Base-by-base conservation (phyloP, 30 jellyfish, hydroid and myxozoan genomes). In the Hydra vulgaris region DNA sequence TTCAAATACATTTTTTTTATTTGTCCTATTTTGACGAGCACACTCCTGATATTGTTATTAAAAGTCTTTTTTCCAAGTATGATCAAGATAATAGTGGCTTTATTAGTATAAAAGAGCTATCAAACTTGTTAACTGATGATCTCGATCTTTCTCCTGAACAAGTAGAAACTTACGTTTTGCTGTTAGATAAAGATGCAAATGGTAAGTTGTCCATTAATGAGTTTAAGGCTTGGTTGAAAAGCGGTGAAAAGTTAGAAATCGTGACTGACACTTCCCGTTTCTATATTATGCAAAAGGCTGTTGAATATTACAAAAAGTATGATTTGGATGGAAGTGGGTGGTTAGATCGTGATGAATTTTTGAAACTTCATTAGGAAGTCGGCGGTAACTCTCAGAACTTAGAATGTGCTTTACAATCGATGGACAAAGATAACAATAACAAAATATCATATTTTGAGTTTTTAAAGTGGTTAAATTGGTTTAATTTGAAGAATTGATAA, bases 41-140 rank as follows among this genome's bases (percentile, higher is more conserved):
- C 53, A 71, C 89, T 26, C 89, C 89, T 16, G 89, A 81, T 52
- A 71, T 81, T n/a, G 89, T 81, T 52, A 23, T 81, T 1, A 81
- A 81, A 73, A 81, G 89, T 55, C 40, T 81, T 18, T 81, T 81
- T 73, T 1, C 54, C 53, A 81, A 81, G 21, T 81, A 81, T 40
- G 89, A 81, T 61, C 23, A 55, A 71, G 89, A 81, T 25, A 75
- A 75, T 22, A 81, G 89, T 55, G 89, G 89, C 15, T 21, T n/a
- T 21, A 66, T 81, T 18, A 73, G 40, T 27, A 24, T 18, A 15
- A 16, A 26, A 21, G 89, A 81, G 52, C 77, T 81, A 0, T 55
- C 77, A 18, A 52, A 25, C 15, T 26, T 81, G 53, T 69, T 81
- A 0, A 52, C 15, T 40, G 66, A 71, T 19, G 89, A 81, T 52